phyloP scores from a whole-genome alignment of 2,113 vertebrate genomes.

The Centropristis striata region DNA sequence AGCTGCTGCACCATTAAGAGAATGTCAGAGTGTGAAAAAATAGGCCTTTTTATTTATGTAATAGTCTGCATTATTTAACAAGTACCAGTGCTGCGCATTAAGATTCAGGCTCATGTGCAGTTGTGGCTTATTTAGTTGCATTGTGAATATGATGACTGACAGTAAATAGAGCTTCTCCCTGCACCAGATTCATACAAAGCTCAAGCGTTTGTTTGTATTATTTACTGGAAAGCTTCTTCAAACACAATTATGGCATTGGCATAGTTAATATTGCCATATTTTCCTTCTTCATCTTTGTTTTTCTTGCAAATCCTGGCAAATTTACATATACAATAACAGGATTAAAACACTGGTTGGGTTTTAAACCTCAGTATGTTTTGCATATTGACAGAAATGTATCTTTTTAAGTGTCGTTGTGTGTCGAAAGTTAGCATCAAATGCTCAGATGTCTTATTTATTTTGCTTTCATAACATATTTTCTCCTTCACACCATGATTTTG shows the following conservation, averaged over 20 bases:
- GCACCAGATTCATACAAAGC: background rate
- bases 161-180: slow-evolving; percentile 1
- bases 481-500: background rate
- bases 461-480: background rate
- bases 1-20: background rate
- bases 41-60: background rate
- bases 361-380: background rate
- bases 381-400: background rate
- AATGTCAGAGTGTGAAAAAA: background rate
- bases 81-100: background rate
- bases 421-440: background rate
- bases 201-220: background rate
- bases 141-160: background rate
- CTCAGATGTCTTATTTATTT: background rate
- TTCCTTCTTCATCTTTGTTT: background rate
- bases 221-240: background rate
- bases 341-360: background rate
- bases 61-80: slow-evolving; percentile 31
- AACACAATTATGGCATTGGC: background rate
- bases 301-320: background rate
- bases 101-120: background rate
- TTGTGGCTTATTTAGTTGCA: slow-evolving; percentile 7
- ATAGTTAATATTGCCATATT: background rate
- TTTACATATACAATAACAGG: background rate
- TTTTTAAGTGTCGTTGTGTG: no score